phyloP scores from a whole-genome alignment of 2,797 vertebrate genomes.

The Hippocampus kuda region DNA sequence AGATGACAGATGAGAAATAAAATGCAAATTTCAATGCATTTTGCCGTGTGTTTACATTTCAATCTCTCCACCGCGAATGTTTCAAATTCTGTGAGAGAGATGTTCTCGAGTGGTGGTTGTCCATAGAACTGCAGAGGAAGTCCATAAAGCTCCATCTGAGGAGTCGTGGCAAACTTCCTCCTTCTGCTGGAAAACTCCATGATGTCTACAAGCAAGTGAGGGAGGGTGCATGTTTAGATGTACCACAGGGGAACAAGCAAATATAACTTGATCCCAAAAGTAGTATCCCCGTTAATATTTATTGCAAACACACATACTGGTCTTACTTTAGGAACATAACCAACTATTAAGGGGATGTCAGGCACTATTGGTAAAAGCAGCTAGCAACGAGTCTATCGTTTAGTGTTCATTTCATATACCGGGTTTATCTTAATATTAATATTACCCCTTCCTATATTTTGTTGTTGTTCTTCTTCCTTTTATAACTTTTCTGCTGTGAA shows the following conservation, averaged over 20 bases:
- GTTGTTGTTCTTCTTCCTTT: too few species aligned
- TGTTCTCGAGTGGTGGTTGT: slow-evolving; percentile 80
- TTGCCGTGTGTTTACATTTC: slow-evolving; percentile 66
- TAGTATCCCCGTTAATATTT: not conserved
- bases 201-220: slow-evolving; percentile 7
- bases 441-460: too few species aligned
- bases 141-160: slow-evolving; percentile 66
- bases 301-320: not conserved
- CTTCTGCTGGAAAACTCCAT: slow-evolving; percentile 53
- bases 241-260: not conserved
- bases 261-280: not conserved
- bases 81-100: slow-evolving; percentile 87
- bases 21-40: not conserved
- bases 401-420: not conserved
- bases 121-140: slow-evolving; percentile 84
- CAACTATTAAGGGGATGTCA: too few species aligned
- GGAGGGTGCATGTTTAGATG: not conserved
- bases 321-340: not conserved
- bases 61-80: slow-evolving; percentile 82
- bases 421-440: not conserved
- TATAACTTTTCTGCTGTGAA: too few species aligned
- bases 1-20: not conserved
- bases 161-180: slow-evolving; percentile 34
- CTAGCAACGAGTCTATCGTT: not conserved
- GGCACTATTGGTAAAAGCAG: not conserved